Base-by-base conservation (phyloP, 1,140 invertebrate genomes). In the Leptopilina boulardi region DNA sequence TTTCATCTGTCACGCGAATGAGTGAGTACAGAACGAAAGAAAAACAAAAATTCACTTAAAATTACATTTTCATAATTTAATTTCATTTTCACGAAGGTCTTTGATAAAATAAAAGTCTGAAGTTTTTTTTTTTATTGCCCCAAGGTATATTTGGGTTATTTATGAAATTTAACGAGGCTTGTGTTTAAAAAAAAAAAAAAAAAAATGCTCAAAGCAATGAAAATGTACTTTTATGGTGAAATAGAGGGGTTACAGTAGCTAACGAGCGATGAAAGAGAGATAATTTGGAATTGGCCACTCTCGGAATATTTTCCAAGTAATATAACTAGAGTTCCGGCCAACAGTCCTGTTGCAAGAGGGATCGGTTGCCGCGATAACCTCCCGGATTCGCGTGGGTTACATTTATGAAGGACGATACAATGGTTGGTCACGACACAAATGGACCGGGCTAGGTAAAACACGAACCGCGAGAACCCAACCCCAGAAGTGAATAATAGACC, bases 401-500 rank as follows among this genome's bases (percentile, higher is more conserved):
- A 18, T 56, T 56, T 56, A 56, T 59, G 56, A 59, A 59, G 23
- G 56, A 59, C 56, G 56, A 59, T 59, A 59, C 56, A 59, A 59
- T 59, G 23, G 9, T 59, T 59, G 23, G 56, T 56, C 56, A 59
- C 56, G 19, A 26, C 56, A 59, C 23, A 59, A 59, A 23, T 59
- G 11, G 56, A 59, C 56, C 18, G 18, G n/a, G 30, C 26, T 77
- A 30, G 74, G 77, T 82, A 82, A 82, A 80, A 80, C 81, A 72
- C 23, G 70, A 13, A 73, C 56, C 54, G 77, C 11, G 47, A n/a
- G n/a, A n/a, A 66, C 18, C 30, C 30, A 9, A 34, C 47, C 82
- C n/a, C n/a, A n/a, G n/a, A 23, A 74, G 80, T 77, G 76, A 84
- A 84, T 84, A 82, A 84, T 83, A 76, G 82, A 11, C 70, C 71